These are phyloP conservation scores for Caenorhabditis becei DNA, from an alignment of 2,888 invertebrate genomes.

Conservation along the genomic window DNA sequence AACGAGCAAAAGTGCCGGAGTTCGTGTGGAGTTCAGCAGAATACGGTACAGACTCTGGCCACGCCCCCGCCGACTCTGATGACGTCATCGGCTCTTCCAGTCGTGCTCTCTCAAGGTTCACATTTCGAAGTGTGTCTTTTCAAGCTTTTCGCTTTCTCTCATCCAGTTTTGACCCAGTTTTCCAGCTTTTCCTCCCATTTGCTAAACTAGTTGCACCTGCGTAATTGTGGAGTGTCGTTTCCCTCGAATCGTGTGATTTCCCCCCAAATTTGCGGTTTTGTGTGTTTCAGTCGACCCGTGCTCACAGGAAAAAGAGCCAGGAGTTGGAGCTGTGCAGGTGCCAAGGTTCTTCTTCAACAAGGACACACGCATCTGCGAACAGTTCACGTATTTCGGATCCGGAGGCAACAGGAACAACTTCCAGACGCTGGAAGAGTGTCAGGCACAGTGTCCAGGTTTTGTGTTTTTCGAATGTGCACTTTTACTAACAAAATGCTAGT, in stretches of 20 bases:
- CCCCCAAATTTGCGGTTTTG: conserved; percentile 14
- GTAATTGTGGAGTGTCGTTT: not conserved
- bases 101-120: conserved; percentile 30
- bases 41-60: conserved; percentile 14
- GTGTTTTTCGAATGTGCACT: conserved; percentile 1
- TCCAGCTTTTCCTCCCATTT: not conserved
- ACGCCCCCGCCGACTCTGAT: conserved; percentile 29
- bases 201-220: not conserved
- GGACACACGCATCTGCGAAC: conserved; percentile 75
- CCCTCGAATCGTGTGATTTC: not conserved
- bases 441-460: conserved; percentile 78
- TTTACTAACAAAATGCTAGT: not conserved
- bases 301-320: conserved; percentile 75
- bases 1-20: conserved; percentile 67
- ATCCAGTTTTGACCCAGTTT: not conserved
- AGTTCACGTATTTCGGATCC: conserved; percentile 79
- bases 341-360: conserved; percentile 78
- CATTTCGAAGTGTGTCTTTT: not conserved
- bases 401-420: conserved; percentile 81
- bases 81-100: conserved; percentile 27
- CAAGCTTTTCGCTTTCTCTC: not conserved
- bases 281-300: conserved; percentile 80
- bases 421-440: conserved; percentile 78
- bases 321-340: conserved; percentile 78
- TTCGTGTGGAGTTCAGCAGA: conserved; percentile 44